Percentiles rank a stretch among this genome's conserved stretches.
Evolutionary conservation across 2,888 invertebrate genomes (phyloP).

Genomic region (Volucella zonaria): DNA sequence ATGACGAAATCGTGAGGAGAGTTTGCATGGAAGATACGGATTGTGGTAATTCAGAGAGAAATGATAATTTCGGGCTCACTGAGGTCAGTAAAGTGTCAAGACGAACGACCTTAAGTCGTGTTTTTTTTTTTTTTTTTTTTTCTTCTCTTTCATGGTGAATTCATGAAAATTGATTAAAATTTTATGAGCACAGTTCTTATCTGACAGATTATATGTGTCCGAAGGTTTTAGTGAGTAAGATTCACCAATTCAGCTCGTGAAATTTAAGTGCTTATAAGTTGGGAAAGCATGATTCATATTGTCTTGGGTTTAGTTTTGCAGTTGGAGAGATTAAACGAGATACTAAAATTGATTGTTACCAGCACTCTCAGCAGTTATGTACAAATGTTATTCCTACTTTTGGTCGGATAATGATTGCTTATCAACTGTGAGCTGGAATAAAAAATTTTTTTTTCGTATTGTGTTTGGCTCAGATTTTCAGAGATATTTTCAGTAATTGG

Average conservation of each 20-base stretch:
- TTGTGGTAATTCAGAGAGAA: background rate
- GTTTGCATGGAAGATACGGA: conserved; percentile 32
- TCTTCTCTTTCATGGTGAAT: conserved; percentile 2
- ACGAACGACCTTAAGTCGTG: conserved; percentile 33
- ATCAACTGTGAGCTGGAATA: too few relatives aligned
- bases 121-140: too few relatives aligned
- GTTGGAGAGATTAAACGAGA: too few relatives aligned
- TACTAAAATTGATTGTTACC: too few relatives aligned
- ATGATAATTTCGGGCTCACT: conserved; percentile 48
- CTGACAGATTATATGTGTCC: background rate
- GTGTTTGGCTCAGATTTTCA: too few relatives aligned
- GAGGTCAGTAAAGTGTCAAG: conserved; percentile 53
- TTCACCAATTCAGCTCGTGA: background rate
- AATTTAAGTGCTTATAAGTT: background rate
- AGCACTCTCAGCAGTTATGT: too few relatives aligned
- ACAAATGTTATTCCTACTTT: too few relatives aligned
- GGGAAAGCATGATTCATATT: background rate
- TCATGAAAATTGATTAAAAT: conserved; percentile 1
- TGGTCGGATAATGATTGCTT: too few relatives aligned
- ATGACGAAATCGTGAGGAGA: conserved; percentile 42
- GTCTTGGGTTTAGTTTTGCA: background rate
- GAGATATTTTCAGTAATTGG: too few relatives aligned
- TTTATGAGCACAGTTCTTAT: background rate
- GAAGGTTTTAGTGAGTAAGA: background rate
- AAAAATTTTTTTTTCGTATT: too few relatives aligned